These are phyloP conservation scores for Megalurothrips usitatus DNA, from an alignment of 2,888 invertebrate species.

Conservation along the genomic window DNA sequence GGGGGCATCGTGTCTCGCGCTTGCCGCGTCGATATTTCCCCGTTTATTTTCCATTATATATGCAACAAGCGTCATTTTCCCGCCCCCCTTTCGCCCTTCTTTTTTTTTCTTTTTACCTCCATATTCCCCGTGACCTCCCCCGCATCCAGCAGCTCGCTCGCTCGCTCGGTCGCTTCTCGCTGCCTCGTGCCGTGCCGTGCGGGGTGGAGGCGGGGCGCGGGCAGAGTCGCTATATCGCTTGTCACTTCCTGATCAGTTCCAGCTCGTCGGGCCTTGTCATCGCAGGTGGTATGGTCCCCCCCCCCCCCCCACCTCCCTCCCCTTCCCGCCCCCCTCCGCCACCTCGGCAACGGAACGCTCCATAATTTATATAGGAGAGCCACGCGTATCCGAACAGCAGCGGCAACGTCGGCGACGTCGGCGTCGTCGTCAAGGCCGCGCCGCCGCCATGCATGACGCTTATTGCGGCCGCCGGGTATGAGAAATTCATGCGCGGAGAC, in stretches of 20 bases:
- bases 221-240: neutral
- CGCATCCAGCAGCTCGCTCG: too few relatives aligned
- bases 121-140: neutral
- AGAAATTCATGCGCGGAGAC: neutral
- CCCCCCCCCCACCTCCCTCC: neutral
- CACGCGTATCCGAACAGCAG: neutral
- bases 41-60: neutral
- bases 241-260: conserved; percentile 1
- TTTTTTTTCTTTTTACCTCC: neutral
- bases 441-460: neutral
- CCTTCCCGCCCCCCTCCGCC: neutral
- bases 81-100: neutral
- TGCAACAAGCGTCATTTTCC: neutral
- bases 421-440: neutral
- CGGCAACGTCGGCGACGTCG: too few relatives aligned
- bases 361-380: neutral
- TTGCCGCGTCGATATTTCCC: neutral
- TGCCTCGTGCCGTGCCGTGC: too few relatives aligned
- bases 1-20: too few relatives aligned
- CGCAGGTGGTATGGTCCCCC: neutral
- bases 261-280: neutral
- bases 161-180: neutral
- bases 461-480: conserved; percentile 5
- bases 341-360: neutral
- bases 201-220: too few relatives aligned